A percentile compares a stretch with the other conserved stretches of the same genome.
phyloP scores from a whole-genome alignment of 2,888 invertebrate genomes.

The Copidosoma aretas region DNA sequence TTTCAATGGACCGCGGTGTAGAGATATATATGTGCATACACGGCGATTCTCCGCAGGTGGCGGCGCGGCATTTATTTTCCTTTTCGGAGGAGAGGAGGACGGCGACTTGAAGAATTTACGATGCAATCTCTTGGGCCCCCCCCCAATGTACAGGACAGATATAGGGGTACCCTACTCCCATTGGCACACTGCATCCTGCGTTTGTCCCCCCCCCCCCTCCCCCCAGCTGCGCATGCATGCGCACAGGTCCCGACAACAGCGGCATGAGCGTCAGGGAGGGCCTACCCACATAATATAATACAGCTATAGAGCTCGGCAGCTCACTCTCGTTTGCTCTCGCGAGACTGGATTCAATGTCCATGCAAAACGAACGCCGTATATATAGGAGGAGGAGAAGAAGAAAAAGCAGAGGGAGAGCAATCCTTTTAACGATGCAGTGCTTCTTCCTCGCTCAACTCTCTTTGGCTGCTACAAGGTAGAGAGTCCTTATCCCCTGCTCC shows the following conservation, averaged over 20 bases:
- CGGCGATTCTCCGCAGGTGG: neutral
- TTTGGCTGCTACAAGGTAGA: slow-evolving; percentile 3
- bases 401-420: slow-evolving; percentile 24
- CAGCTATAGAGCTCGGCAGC: too few relatives aligned
- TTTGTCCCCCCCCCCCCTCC: too few relatives aligned
- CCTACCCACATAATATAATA: too few relatives aligned
- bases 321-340: neutral
- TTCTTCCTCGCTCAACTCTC: slow-evolving; percentile 42
- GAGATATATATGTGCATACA: too few relatives aligned
- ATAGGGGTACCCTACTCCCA: too few relatives aligned
- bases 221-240: too few relatives aligned
- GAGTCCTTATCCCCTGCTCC: neutral
- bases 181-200: too few relatives aligned
- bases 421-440: slow-evolving; percentile 59
- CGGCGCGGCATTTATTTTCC: slow-evolving; percentile 33
- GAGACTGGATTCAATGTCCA: slow-evolving; percentile 54
- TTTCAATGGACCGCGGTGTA: too few relatives aligned
- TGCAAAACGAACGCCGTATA: slow-evolving; percentile 61
- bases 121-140: slow-evolving; percentile 15
- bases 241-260: too few relatives aligned
- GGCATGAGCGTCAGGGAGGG: too few relatives aligned
- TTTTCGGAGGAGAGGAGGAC: slow-evolving; percentile 26
- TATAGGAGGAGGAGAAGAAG: slow-evolving; percentile 48
- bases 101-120: slow-evolving; percentile 20
- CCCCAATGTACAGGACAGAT: too few relatives aligned